These are phyloP conservation scores for Anthrax anthrax DNA, from an alignment of 2,888 invertebrate genomes.

Conservation along the genomic window DNA sequence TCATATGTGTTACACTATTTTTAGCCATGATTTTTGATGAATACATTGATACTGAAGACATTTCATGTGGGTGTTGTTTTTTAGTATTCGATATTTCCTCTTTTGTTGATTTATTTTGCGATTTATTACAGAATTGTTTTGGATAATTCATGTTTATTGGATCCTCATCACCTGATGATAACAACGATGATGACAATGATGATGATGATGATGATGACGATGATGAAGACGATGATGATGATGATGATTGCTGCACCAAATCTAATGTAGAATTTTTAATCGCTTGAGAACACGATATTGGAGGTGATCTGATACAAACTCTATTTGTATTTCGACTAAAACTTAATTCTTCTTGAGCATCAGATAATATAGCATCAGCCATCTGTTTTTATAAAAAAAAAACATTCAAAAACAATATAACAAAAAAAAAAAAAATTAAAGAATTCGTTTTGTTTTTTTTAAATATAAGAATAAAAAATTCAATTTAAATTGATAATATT, in stretches of 20 bases:
- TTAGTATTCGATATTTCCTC: neutral
- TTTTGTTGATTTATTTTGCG: neutral
- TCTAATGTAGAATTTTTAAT: conserved; percentile 4
- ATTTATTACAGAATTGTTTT: neutral
- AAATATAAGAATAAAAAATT: too few relatives aligned
- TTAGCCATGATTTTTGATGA: conserved; percentile 8
- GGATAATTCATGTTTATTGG: neutral
- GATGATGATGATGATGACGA: neutral
- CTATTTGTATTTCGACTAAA: conserved; percentile 8
- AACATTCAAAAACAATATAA: too few relatives aligned
- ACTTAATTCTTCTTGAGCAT: conserved; percentile 18
- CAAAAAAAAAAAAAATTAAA: too few relatives aligned
- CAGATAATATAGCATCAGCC: conserved; percentile 19
- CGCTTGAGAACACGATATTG: neutral
- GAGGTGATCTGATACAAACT: neutral
- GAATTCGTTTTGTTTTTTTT: too few relatives aligned
- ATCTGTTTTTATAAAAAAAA: conserved; percentile 12
- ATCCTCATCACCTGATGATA: neutral
- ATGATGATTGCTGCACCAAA: conserved; percentile 1
- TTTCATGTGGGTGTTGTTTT: neutral
- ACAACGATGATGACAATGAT: neutral
- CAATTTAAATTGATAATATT: too few relatives aligned
- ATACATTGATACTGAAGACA: neutral
- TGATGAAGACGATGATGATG: neutral
- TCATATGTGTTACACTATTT: conserved; percentile 6